A percentile compares a stretch with the other conserved stretches of the same genome.
Evolutionary conservation across 2,113 vertebrate species (phyloP).

Genomic region (Fulica atra): DNA sequence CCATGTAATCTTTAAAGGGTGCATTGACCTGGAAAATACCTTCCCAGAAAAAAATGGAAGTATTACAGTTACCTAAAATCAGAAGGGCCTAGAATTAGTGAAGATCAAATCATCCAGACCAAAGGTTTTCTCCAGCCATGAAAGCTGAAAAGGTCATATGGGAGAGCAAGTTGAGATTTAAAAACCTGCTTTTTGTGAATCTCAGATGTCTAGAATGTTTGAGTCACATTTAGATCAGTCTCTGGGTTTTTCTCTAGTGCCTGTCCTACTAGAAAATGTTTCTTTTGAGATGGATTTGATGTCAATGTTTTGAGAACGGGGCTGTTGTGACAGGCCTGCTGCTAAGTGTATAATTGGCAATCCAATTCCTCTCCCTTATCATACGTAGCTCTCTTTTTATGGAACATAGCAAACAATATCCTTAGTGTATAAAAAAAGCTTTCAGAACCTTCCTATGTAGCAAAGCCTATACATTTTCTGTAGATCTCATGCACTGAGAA

Average conservation of each 20-base stretch:
- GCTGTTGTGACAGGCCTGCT: neutral
- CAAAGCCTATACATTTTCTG: neutral
- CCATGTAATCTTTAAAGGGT: neutral
- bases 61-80: neutral
- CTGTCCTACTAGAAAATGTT: neutral
- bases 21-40: neutral
- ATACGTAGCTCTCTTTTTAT: neutral
- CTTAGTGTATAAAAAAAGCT: neutral
- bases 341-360: neutral
- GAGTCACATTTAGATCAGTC: neutral
- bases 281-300: neutral
- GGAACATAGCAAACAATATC: neutral
- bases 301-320: neutral
- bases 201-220: neutral
- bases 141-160: neutral
- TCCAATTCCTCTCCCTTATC: neutral
- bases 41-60: neutral
- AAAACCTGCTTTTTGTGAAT: neutral
- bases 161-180: constrained; percentile 1
- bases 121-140: neutral
- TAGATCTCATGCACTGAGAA: neutral
- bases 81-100: neutral
- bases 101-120: neutral
- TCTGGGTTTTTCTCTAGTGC: neutral
- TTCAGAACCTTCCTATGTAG: neutral